Percentiles rank a stretch among this genome's conserved stretches.
Evolutionary conservation across 64 coral and sea anemone species (phyloP).

Genomic region (Trachythela sp.): DNA sequence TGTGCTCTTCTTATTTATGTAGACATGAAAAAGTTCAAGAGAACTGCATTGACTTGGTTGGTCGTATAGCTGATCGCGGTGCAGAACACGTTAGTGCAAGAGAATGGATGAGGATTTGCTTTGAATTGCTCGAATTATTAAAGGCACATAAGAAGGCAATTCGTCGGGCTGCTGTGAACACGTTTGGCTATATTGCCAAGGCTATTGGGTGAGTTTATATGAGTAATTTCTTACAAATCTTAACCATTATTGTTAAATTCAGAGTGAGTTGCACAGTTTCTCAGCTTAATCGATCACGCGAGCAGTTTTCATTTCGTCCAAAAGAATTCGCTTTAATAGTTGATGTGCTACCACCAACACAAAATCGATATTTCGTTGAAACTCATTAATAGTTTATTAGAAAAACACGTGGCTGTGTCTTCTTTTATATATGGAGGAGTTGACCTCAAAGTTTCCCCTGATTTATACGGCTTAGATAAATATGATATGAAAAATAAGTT

Average conservation of each 20-base stretch:
- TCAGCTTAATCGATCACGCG: too few species aligned
- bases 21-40: slow-evolving; percentile 98
- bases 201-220: slow-evolving; percentile 80
- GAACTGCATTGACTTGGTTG: slow-evolving; percentile 95
- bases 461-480: too few species aligned
- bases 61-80: slow-evolving; percentile 93
- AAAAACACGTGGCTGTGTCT: too few species aligned
- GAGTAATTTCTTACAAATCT: not conserved
- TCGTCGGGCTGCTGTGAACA: slow-evolving; percentile 95
- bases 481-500: too few species aligned
- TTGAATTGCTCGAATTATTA: slow-evolving; percentile 86
- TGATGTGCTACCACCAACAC: too few species aligned
- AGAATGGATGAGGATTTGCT: slow-evolving; percentile 99
- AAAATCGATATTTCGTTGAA: too few species aligned
- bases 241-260: not conserved
- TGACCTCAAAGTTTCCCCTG: too few species aligned
- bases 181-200: slow-evolving; percentile 98
- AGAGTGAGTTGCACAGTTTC: not conserved
- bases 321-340: too few species aligned
- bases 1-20: not conserved
- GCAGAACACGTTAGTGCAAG: slow-evolving; percentile 92
- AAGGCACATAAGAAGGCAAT: slow-evolving; percentile 99
- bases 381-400: too few species aligned
- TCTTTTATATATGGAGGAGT: too few species aligned
- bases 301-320: too few species aligned